phyloP scores from a whole-genome alignment of 2,113 vertebrate species.

The Leucopternis melanops region DNA sequence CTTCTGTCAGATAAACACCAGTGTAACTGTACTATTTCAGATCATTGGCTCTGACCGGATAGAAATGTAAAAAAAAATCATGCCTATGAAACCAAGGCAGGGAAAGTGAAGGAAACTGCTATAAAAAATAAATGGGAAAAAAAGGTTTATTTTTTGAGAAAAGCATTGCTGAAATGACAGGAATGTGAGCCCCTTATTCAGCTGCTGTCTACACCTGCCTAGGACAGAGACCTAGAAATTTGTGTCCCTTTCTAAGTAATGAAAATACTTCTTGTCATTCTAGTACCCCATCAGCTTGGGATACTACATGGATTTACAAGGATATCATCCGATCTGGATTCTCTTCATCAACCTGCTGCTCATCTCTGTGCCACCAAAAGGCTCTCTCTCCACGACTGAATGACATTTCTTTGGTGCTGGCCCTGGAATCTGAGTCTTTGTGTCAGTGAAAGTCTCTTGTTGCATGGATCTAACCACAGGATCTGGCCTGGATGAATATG shows the following conservation, averaged over 20 bases:
- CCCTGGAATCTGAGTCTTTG: neutral
- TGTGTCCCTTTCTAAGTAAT: neutral
- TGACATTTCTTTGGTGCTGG: neutral
- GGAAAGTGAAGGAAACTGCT: neutral
- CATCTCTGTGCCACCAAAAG: neutral
- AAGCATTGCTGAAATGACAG: neutral
- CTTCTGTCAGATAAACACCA: neutral
- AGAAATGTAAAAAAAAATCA: neutral
- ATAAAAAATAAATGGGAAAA: neutral
- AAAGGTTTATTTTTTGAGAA: neutral
- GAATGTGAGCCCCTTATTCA: neutral
- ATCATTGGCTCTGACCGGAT: neutral
- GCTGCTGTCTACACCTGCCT: neutral
- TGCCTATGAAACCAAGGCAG: neutral
- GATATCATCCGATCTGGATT: neutral
- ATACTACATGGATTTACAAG: neutral
- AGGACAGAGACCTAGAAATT: neutral
- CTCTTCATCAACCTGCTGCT: neutral
- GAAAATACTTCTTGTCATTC: neutral
- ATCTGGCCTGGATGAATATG: neutral
- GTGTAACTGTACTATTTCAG: neutral
- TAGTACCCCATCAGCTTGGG: neutral
- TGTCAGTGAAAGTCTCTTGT: neutral
- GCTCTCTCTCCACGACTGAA: neutral
- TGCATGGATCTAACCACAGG: neutral